A percentile compares a stretch with the other conserved stretches of the same genome.
These are phyloP conservation scores for Furcifer pardalis DNA, from an alignment of 2,797 vertebrate species.

Conservation along the genomic window DNA sequence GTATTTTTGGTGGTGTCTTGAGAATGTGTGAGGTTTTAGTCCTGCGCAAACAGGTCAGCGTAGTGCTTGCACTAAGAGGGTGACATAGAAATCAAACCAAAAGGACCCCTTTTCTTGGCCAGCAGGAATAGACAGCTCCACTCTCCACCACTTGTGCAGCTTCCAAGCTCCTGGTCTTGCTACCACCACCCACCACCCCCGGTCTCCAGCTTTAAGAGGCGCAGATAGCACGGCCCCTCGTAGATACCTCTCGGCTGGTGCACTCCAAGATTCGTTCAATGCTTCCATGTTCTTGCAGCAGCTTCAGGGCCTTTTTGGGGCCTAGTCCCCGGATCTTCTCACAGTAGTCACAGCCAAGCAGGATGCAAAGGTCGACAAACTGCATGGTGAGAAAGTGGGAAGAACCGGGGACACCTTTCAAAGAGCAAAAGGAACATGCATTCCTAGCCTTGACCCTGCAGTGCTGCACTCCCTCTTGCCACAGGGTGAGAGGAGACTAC, in stretches of 20 bases:
- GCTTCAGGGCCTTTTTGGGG: slow-evolving; percentile 77
- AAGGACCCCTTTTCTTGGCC: too few species aligned
- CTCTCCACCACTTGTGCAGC: too few species aligned
- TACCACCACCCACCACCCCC: neutral
- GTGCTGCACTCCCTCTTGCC: too few species aligned
- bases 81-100: too few species aligned
- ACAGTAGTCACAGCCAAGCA: slow-evolving; percentile 87
- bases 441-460: neutral
- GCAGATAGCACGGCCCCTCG: neutral
- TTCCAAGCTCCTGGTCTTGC: too few species aligned
- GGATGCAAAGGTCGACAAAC: slow-evolving; percentile 88
- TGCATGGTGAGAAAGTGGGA: slow-evolving; percentile 30
- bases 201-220: neutral
- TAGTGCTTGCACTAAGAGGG: too few species aligned
- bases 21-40: too few species aligned
- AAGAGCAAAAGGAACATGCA: neutral
- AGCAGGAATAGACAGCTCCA: too few species aligned
- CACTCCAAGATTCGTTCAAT: slow-evolving; percentile 80
- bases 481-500: too few species aligned
- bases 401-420: too few species aligned
- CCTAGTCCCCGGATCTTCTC: slow-evolving; percentile 81
- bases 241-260: slow-evolving; percentile 76
- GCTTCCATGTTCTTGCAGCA: slow-evolving; percentile 79
- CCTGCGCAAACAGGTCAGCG: too few species aligned
- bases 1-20: too few species aligned